Base-by-base conservation (phyloP, 2,888 invertebrate species). In the Poecilobothrus nobilitatus region DNA sequence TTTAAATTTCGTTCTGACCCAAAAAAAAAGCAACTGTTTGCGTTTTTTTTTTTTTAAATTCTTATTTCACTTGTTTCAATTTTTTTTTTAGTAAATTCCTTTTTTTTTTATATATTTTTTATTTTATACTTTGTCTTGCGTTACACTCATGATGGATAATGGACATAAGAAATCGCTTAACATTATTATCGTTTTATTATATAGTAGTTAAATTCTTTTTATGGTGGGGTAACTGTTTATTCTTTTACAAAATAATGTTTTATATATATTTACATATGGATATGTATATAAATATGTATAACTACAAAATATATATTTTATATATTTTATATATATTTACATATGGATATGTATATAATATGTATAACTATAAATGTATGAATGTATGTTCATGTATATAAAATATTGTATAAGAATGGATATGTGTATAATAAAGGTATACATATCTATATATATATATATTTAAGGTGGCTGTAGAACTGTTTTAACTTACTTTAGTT, bases 111-210 rank as follows among this genome's bases (percentile, higher is more conserved):
- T 53, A 15, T 18, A 53, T 53, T 53, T 41, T 15, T 41, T 41
- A 4, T 37, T 10, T 37, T 10, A 2, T 37, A 37, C 10, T 37
- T 12, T 37, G 37, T 53, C 53, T 53, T 53, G 53, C 53, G 53
- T n/a, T 53, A 53, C 12, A 53, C 53, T 53, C 53, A 53, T 53
- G 53, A 53, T 53, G 53, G 53, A 53, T 53, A 53, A 53, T 53
- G 53, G 53, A 53, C 53, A 53, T 53, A 53, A 53, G 53, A 53
- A 53, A 53, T 53, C 53, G 53, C 53, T 53, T 53, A 53, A 53
- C 53, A 53, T 53, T 53, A 53, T 53, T 53, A 53, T 53, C 15
- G 53, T 53, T 53, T 53, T 53, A 53, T 18, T 18, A 18, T 18
- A 18, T 6, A 12, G 53, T 53, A 53, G 53, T 53, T 18, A 53